A percentile compares a stretch with the other conserved stretches of the same genome.
Conservation (phyloP, 2,888 invertebrate genomes). For the Tuta absoluta region DNA sequence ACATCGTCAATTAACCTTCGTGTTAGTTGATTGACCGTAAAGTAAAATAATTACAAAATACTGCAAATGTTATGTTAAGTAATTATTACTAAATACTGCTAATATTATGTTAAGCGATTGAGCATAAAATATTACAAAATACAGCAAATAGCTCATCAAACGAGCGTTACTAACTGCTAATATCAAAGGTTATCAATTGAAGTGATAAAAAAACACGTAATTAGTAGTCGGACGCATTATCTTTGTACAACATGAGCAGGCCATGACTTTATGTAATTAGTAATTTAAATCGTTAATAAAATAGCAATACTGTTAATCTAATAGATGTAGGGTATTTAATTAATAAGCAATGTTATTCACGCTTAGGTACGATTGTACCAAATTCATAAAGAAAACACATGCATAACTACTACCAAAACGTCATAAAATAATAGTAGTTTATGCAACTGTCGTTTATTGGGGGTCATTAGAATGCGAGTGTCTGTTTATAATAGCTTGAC, state of each 20-base stretch:
- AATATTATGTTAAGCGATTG: neutral
- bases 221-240: constrained; percentile 2
- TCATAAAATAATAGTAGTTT: too few relatives aligned
- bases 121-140: constrained; percentile 14
- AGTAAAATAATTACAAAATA: too few relatives aligned
- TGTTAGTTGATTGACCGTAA: too few relatives aligned
- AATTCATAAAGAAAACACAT: too few relatives aligned
- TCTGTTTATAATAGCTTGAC: too few relatives aligned
- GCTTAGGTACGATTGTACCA: too few relatives aligned
- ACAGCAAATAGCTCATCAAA: constrained; percentile 14
- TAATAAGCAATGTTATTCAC: too few relatives aligned
- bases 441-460: too few relatives aligned
- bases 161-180: neutral
- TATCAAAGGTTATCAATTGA: constrained; percentile 5
- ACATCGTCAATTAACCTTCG: too few relatives aligned
- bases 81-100: neutral
- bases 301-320: neutral
- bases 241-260: neutral
- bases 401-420: too few relatives aligned
- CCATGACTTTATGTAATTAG: neutral
- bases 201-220: neutral
- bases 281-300: neutral
- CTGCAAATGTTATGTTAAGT: neutral
- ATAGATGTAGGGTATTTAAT: too few relatives aligned
- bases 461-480: too few relatives aligned